These are phyloP conservation scores for Vesta saturnalis DNA, from an alignment of 2,888 invertebrate genomes.

Conservation along the genomic window DNA sequence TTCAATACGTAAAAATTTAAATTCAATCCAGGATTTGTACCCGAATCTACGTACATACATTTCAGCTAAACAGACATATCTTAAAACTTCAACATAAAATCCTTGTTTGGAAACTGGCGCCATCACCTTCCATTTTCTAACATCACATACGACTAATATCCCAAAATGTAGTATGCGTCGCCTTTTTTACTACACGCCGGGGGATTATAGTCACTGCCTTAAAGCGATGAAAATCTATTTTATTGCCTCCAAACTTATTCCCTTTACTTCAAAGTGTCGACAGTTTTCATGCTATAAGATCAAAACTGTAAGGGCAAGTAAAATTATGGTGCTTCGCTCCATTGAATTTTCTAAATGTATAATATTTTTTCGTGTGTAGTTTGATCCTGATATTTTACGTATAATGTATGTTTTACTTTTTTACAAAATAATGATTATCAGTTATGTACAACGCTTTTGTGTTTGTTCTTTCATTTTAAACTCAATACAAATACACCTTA, in stretches of 20 bases:
- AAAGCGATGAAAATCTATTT: slow-evolving; percentile 47
- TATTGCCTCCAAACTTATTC: slow-evolving; percentile 47
- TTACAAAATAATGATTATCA: slow-evolving; percentile 8
- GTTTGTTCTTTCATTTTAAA: background rate
- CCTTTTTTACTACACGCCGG: slow-evolving; percentile 50
- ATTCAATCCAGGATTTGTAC: background rate
- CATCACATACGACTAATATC: slow-evolving; percentile 45
- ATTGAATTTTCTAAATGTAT: slow-evolving; percentile 32
- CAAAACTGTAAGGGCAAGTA: slow-evolving; percentile 35
- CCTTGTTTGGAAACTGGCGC: slow-evolving; percentile 39
- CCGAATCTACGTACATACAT: background rate
- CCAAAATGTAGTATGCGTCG: slow-evolving; percentile 52
- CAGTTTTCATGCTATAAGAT: slow-evolving; percentile 47
- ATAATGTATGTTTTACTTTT: slow-evolving; percentile 2
- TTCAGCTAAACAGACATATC: background rate
- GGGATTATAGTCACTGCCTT: slow-evolving; percentile 51
- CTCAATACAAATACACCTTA: background rate
- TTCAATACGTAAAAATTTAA: too few species aligned
- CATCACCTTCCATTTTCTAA: slow-evolving; percentile 39
- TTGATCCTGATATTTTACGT: slow-evolving; percentile 4
- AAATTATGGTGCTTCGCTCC: slow-evolving; percentile 32
- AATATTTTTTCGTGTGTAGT: slow-evolving; percentile 22
- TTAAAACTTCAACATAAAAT: background rate
- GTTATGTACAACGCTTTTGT: background rate
- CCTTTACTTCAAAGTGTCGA: slow-evolving; percentile 45